phyloP scores from a whole-genome alignment of 2,888 invertebrate species.

The Polymixis lichenea region DNA sequence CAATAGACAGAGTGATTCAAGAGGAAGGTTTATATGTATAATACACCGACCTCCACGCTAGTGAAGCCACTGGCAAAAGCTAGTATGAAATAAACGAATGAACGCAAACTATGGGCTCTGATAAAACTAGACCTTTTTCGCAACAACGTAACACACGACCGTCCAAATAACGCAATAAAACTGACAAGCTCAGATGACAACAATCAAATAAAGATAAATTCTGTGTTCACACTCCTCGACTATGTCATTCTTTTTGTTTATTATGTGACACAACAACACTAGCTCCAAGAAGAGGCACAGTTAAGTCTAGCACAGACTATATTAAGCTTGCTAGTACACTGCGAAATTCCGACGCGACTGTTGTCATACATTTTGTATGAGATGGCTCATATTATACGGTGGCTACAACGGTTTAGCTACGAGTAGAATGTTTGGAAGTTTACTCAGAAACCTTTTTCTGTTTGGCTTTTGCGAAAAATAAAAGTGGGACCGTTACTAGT shows the following conservation, averaged over 20 bases:
- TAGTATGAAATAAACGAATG: constrained; percentile 1
- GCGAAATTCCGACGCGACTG: constrained; percentile 56
- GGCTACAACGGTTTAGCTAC: constrained; percentile 32
- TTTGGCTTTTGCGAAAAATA: constrained; percentile 26
- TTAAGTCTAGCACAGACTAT: constrained; percentile 47
- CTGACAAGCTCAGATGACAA: constrained; percentile 29
- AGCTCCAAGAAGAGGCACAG: constrained; percentile 44
- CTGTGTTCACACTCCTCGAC: constrained; percentile 21
- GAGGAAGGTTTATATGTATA: too few relatives aligned
- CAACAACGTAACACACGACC: constrained; percentile 9
- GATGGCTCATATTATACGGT: constrained; percentile 41
- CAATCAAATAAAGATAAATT: constrained; percentile 51
- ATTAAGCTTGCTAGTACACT: constrained; percentile 39
- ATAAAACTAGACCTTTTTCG: constrained; percentile 7
- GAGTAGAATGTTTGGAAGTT: constrained; percentile 28
- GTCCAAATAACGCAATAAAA: constrained; percentile 28
- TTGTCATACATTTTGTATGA: constrained; percentile 69
- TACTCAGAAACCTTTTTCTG: constrained; percentile 9
- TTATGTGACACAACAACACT: constrained; percentile 37
- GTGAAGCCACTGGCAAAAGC: too few relatives aligned
- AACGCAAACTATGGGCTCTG: background rate
- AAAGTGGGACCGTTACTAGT: background rate
- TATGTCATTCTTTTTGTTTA: constrained; percentile 33
- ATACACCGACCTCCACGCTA: too few relatives aligned
- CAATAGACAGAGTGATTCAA: too few relatives aligned